Base-by-base conservation (phyloP, 2,797 vertebrate species). In the Sphenopsis melanotis region DNA sequence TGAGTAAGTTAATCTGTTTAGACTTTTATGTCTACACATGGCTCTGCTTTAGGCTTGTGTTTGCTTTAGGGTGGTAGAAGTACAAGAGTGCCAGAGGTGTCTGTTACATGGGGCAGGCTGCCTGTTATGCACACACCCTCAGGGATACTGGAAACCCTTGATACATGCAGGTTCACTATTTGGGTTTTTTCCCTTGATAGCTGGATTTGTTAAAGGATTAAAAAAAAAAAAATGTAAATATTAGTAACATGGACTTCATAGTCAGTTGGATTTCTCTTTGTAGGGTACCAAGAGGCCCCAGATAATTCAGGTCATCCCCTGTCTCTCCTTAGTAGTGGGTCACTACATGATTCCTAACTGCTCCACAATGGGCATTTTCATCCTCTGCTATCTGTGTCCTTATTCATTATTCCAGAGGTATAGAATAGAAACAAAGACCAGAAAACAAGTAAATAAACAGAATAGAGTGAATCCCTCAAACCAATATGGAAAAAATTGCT, bases 1-100 rank as follows among this genome's bases (percentile, higher is more conserved):
- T 34, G 56, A 94, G 65, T 52, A 74, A 87, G 68, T 59, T 97
- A 94, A 94, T 96, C 95, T 95, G 32, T 95, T 97, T 87, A 65
- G 69, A 87, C 83, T 92, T 93, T 60, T 93, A 10, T 93, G 82
- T 93, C 72, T 86, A 93, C 94, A 95, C 87, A 93, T 30, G 27
- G 68, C 49, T 81, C 80, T 36, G 53, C 37, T 92, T 95, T 91
- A 91, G 74, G 55, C 53, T 85, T 60, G 46, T 94, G 84, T 92
- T 96, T 96, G 90, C 50, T 94, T 86, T 91, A 52, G 70, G 59
- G 81, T 72, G 57, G 39, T 49, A 24, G 23, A 44, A 92, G 71
- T 50, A 90, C 75, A 93, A 79, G 75, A 87, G 50, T 68, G 82
- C 81, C 42, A 0, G 5, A 91, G 76, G 89, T 83, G 42, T 77